Conservation (phyloP, 53 echinoderm and acorn worm species). For the Arbacia lixula region DNA sequence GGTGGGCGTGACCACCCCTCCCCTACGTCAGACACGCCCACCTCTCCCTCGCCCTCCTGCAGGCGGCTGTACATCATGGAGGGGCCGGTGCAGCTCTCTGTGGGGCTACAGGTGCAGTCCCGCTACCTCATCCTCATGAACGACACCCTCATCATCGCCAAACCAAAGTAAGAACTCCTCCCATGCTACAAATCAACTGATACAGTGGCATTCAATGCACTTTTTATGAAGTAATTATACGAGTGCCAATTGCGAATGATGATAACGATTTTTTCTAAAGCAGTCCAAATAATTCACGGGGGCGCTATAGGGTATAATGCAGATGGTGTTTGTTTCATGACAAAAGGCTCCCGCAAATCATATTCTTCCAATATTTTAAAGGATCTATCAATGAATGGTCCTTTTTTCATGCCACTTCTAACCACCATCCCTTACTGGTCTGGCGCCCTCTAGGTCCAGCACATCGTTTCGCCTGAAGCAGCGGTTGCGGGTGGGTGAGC, state of each 20-base stretch:
- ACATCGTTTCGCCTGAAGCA: constrained; percentile 87
- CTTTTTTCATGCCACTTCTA: too few species aligned
- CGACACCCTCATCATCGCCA: constrained; percentile 89
- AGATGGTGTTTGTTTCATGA: too few species aligned
- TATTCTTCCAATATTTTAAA: too few species aligned
- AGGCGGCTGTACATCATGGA: constrained; percentile 93
- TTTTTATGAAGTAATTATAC: too few species aligned
- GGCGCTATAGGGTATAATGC: too few species aligned
- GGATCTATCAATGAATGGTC: too few species aligned
- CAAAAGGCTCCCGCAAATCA: too few species aligned
- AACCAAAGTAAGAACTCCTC: constrained; percentile 87
- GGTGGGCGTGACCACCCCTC: constrained; percentile 16
- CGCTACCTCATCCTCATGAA: constrained; percentile 93
- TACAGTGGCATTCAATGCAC: too few species aligned
- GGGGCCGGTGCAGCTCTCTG: constrained; percentile 79
- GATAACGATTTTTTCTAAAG: too few species aligned
- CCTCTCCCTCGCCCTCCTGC: not conserved
- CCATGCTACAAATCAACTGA: not conserved
- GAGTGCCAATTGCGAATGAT: too few species aligned
- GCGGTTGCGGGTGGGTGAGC: constrained; percentile 81
- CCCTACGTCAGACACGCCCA: constrained; percentile 11
- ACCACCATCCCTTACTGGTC: too few species aligned
- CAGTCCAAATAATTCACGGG: too few species aligned
- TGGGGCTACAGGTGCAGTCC: constrained; percentile 80
- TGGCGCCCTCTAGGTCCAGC: constrained; percentile 73